These are phyloP conservation scores for Leptobrachium ailaonicum DNA, from an alignment of 2,113 vertebrate species.

Conservation along the genomic window DNA sequence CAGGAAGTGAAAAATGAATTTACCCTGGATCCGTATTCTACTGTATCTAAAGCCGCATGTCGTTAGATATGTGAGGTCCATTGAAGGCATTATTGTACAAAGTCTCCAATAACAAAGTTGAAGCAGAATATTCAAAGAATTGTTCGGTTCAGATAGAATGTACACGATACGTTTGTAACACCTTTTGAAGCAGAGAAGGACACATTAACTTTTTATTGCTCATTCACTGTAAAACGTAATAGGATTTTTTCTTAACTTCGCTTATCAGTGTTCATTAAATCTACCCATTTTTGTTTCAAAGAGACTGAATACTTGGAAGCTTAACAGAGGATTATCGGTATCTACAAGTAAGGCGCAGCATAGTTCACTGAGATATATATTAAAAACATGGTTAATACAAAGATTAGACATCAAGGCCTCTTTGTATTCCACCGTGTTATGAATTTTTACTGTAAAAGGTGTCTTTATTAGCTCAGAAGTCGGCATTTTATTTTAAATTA, in stretches of 20 bases:
- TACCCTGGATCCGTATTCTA: too few species aligned
- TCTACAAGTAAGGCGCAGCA: background rate
- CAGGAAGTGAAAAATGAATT: too few species aligned
- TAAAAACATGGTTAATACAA: background rate
- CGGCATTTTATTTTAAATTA: background rate
- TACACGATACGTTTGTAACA: slow-evolving; percentile 28
- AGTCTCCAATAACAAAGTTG: slow-evolving; percentile 10
- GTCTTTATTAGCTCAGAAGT: background rate
- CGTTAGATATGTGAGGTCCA: background rate
- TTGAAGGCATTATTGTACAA: slow-evolving; percentile 20
- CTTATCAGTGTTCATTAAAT: slow-evolving; percentile 26
- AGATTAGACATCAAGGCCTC: too few species aligned
- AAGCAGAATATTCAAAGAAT: background rate
- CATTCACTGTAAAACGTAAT: slow-evolving; percentile 13
- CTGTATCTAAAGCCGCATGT: too few species aligned
- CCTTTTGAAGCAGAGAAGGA: slow-evolving; percentile 37
- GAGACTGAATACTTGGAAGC: background rate
- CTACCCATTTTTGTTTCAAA: slow-evolving; percentile 20
- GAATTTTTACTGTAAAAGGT: background rate
- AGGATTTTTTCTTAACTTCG: slow-evolving; percentile 11
- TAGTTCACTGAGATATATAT: background rate
- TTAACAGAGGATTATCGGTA: background rate
- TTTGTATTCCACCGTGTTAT: background rate
- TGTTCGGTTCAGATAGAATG: background rate
- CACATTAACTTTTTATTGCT: slow-evolving; percentile 31